Base-by-base conservation (phyloP, 2,797 vertebrate genomes). In the Danio choprae region DNA sequence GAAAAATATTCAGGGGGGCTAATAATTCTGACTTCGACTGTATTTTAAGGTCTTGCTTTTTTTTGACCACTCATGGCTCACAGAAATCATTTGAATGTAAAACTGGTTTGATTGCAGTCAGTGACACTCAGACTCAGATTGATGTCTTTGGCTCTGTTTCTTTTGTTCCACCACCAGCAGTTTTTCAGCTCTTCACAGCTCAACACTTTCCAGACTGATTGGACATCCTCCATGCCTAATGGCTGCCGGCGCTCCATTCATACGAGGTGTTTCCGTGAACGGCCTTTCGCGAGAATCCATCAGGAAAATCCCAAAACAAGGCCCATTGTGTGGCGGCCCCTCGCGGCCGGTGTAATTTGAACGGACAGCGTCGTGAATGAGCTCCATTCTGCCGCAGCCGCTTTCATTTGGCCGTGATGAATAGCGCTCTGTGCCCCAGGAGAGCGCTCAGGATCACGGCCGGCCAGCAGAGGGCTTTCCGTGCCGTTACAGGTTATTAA, bases 351-450 rank as follows among this genome's bases (percentile, higher is more conserved):
- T 56, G 73, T 82, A 77, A 87, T 85, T 80, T 73, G 74, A 84
- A 55, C 16, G 29, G 80, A 79, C 68, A 62, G 70, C 20, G 62
- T 43, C 10, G 63, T 82, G 81, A 50, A 71, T 77, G 77, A 72
- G 55, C 38, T 74, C 64, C 53, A 77, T 71, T 85, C 74, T 74
- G 53, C 70, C 51, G 7, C 65, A 67, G 81, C 55, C 59, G 6
- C 18, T 82, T 79, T 85, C 74, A 59, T 79, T 75, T 77, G 71
- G 71, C 46, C 3, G 5, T 83, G 84, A 85, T 82, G 78, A 84
- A 85, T 85, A 59, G 74, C 11, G 2, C 64, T 11, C 9, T 74
- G 84, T 73, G 83, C 63, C 60, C 67, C 72, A 40, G 62, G 75
- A 83, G 72, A 79, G 65, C 6, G 38, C n/a, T 51, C 75, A 72